phyloP scores from a whole-genome alignment of 2,113 vertebrate genomes.

The Tragelaphus strepsiceros region DNA sequence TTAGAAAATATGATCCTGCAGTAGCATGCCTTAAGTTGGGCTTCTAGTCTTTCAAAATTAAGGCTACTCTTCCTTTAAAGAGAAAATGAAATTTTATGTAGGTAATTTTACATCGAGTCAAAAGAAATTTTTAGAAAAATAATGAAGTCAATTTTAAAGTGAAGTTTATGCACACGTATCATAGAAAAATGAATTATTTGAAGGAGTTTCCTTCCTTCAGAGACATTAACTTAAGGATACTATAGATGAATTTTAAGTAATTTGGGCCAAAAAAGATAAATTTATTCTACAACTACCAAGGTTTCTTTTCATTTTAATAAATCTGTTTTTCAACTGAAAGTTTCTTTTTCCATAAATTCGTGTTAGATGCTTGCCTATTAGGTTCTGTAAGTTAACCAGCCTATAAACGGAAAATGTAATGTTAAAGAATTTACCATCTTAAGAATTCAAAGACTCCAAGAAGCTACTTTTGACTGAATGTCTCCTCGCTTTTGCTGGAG shows the following conservation, averaged over 20 bases:
- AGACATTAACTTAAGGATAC: not conserved
- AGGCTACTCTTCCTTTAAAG: conserved; percentile 83
- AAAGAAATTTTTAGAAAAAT: conserved; percentile 26
- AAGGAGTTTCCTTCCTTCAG: not conserved
- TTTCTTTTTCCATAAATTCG: not conserved
- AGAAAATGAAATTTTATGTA: conserved; percentile 48
- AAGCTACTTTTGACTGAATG: not conserved
- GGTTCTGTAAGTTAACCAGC: not conserved
- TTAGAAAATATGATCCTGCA: conserved; percentile 94
- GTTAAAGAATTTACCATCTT: not conserved
- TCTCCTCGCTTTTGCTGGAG: not conserved
- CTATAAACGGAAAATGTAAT: not conserved
- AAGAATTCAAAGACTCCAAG: not conserved
- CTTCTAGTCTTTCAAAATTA: conserved; percentile 92
- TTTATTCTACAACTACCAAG: not conserved
- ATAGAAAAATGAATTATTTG: not conserved
- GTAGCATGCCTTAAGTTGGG: conserved; percentile 95
- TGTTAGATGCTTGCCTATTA: not conserved
- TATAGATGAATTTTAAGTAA: not conserved
- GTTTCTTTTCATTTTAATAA: conserved; percentile 18
- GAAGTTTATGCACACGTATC: not conserved
- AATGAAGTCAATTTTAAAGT: not conserved
- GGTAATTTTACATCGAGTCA: not conserved
- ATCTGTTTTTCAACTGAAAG: not conserved
- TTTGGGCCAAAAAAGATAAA: not conserved